A percentile compares a stretch with the other conserved stretches of the same genome.
These are phyloP conservation scores for Tetrapedia diversipes DNA, from an alignment of 2,888 invertebrate genomes.

Conservation along the genomic window DNA sequence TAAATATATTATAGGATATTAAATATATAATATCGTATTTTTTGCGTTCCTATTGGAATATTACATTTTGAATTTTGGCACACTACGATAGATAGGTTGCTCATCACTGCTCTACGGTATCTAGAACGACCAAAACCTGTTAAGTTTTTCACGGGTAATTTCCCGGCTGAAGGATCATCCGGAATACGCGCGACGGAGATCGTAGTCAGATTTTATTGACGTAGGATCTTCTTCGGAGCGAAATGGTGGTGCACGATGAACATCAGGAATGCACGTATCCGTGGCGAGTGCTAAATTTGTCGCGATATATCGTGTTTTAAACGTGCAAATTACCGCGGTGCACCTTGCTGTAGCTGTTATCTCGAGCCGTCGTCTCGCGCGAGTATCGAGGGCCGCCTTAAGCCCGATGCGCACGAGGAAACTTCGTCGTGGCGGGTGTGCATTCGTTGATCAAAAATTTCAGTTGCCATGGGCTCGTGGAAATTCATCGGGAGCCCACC, in stretches of 20 bases:
- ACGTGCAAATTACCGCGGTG: conserved; percentile 50
- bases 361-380: conserved; percentile 24
- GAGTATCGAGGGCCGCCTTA: conserved; percentile 26
- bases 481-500: too few species aligned
- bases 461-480: too few species aligned
- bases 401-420: too few species aligned
- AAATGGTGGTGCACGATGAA: not conserved
- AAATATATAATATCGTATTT: too few species aligned
- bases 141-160: not conserved
- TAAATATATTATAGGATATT: too few species aligned
- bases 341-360: conserved; percentile 43
- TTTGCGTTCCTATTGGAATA: too few species aligned
- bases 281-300: conserved; percentile 43
- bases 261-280: not conserved
- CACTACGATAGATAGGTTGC: too few species aligned
- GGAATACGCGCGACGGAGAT: not conserved
- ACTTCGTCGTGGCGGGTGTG: too few species aligned
- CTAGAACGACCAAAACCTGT: not conserved
- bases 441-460: too few species aligned
- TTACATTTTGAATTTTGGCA: too few species aligned
- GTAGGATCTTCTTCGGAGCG: not conserved
- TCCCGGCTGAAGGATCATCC: not conserved
- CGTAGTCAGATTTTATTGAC: accelerated
- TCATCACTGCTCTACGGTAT: too few species aligned
- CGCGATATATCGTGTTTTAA: conserved; percentile 39